Evolutionary conservation across 2,888 invertebrate species (phyloP).

Genomic region (Tiliacea citrago): DNA sequence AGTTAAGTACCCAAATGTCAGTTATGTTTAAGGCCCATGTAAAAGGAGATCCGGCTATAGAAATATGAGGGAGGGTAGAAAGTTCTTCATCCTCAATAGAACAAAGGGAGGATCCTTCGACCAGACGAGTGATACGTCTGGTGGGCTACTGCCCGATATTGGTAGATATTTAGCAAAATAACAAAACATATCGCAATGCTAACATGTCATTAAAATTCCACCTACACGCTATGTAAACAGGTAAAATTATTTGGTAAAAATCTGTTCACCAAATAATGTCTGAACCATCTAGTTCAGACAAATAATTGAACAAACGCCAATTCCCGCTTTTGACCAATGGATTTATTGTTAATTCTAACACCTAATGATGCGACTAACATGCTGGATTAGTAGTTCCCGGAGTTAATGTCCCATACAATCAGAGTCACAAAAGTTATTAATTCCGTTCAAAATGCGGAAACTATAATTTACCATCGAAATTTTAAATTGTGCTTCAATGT

Average conservation of each 20-base stretch:
- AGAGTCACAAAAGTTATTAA: no score
- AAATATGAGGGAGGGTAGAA: neutral
- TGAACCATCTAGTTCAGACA: neutral
- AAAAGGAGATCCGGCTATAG: no score
- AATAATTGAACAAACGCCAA: constrained; percentile 33
- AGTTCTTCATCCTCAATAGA: neutral
- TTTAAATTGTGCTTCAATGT: no score
- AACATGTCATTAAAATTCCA: constrained; percentile 17
- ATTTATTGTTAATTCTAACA: constrained; percentile 16
- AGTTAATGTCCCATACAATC: neutral
- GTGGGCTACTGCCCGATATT: neutral
- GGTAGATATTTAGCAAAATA: neutral
- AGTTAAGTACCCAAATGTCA: no score
- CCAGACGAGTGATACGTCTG: neutral
- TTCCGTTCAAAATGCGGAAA: no score
- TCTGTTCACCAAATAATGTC: no score
- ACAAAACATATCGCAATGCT: neutral
- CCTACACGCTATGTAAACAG: constrained; percentile 5
- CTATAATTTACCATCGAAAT: no score
- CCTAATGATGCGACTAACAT: neutral
- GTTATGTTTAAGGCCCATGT: no score
- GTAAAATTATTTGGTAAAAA: constrained; percentile 29
- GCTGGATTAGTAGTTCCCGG: neutral
- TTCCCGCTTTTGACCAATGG: constrained; percentile 9
- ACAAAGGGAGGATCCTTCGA: neutral